These are phyloP conservation scores for Gryllus bimaculatus DNA, from an alignment of 1,140 invertebrate species.

Conservation along the genomic window DNA sequence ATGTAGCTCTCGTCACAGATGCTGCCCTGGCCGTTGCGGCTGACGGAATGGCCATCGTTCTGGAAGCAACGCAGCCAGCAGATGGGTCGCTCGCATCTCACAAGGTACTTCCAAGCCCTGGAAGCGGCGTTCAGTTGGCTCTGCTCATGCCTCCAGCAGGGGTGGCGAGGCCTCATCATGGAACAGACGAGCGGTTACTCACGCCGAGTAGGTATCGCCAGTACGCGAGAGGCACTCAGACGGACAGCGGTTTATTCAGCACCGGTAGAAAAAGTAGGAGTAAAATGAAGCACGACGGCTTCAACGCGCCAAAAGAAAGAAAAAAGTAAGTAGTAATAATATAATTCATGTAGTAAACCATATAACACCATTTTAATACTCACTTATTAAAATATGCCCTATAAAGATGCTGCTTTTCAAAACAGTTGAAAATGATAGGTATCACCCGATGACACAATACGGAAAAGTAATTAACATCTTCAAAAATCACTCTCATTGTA, in stretches of 20 bases:
- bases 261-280: not conserved
- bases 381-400: too few relatives aligned
- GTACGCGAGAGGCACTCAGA: constrained; percentile 48
- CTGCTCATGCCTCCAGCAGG: constrained; percentile 22
- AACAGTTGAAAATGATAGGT: too few relatives aligned
- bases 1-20: not conserved
- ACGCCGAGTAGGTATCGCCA: constrained; percentile 25
- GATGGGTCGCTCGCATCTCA: not conserved
- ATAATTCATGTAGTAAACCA: too few relatives aligned
- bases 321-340: constrained; percentile 26
- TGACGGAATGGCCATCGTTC: constrained; percentile 10
- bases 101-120: not conserved
- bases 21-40: constrained; percentile 11
- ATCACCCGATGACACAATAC: too few relatives aligned
- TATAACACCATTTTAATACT: too few relatives aligned
- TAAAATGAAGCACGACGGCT: constrained; percentile 24
- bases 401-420: too few relatives aligned
- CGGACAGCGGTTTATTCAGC: constrained; percentile 37
- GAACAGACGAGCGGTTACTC: constrained; percentile 21
- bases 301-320: constrained; percentile 27
- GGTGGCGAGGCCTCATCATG: not conserved
- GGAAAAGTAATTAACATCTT: too few relatives aligned
- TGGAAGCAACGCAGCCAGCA: not conserved
- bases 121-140: constrained; percentile 21
- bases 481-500: too few relatives aligned